A percentile compares a stretch with the other conserved stretches of the same genome.
Evolutionary conservation across 1,140 invertebrate species (phyloP).

Genomic region (Euschistus heros): DNA sequence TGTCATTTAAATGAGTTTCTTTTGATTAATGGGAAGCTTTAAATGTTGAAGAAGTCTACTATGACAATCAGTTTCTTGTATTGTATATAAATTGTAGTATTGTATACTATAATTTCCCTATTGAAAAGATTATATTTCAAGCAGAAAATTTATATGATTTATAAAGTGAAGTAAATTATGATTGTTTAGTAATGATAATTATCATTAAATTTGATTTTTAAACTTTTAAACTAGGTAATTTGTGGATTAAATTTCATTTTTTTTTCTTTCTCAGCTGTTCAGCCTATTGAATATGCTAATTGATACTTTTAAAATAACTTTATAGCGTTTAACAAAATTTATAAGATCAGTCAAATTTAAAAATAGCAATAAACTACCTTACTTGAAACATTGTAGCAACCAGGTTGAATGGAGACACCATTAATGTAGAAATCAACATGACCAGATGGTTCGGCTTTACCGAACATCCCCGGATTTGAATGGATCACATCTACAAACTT

Average conservation of each 20-base stretch:
- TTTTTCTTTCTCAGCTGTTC: not conserved
- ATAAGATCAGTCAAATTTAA: not conserved
- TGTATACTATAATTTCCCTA: no score
- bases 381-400: conserved; percentile 36
- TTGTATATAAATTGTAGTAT: no score
- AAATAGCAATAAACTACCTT: conserved; percentile 4
- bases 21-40: no score
- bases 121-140: no score
- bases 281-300: not conserved
- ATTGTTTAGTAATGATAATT: not conserved
- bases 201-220: not conserved
- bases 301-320: not conserved
- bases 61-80: no score
- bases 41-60: no score
- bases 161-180: no score
- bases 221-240: not conserved
- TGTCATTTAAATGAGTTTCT: no score
- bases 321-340: not conserved
- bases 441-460: conserved; percentile 49
- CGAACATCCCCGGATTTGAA: conserved; percentile 56
- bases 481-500: conserved; percentile 64
- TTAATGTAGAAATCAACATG: conserved; percentile 66
- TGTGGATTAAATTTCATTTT: not conserved
- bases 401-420: conserved; percentile 56
- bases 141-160: no score